phyloP scores from a whole-genome alignment of 2,888 invertebrate species.

The Brenthis daphne region DNA sequence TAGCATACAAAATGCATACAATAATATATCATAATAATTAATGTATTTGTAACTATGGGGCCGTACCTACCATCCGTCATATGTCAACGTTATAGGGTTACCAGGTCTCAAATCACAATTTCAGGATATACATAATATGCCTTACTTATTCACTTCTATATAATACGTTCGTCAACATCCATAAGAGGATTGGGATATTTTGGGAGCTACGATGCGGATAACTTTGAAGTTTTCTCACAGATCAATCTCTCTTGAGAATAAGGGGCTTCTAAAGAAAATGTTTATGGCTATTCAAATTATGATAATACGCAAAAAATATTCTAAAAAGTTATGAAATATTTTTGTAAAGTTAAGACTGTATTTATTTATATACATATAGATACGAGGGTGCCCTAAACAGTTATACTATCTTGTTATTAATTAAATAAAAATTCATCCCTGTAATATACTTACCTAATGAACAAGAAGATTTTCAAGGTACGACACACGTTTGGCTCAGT shows the following conservation, averaged over 20 bases:
- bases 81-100: conserved; percentile 29
- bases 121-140: conserved; percentile 10
- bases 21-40: conserved; percentile 41
- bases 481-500: no score
- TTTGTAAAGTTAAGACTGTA: background rate
- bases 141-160: conserved; percentile 1
- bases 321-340: background rate
- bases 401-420: background rate
- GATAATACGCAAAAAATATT: conserved; percentile 10
- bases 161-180: conserved; percentile 10
- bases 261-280: conserved; percentile 6
- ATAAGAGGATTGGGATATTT: conserved; percentile 5
- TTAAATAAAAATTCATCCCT: background rate
- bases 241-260: conserved; percentile 20
- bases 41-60: conserved; percentile 36
- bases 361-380: no score
- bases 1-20: conserved; percentile 32
- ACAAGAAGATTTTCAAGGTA: no score
- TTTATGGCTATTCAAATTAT: conserved; percentile 6
- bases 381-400: background rate
- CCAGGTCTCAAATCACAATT: conserved; percentile 4
- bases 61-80: conserved; percentile 36
- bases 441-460: background rate
- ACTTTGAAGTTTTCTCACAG: conserved; percentile 19
- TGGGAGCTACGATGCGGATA: conserved; percentile 12